phyloP scores from a whole-genome alignment of 1,140 invertebrate species.

The Doryteuthis pealeii region DNA sequence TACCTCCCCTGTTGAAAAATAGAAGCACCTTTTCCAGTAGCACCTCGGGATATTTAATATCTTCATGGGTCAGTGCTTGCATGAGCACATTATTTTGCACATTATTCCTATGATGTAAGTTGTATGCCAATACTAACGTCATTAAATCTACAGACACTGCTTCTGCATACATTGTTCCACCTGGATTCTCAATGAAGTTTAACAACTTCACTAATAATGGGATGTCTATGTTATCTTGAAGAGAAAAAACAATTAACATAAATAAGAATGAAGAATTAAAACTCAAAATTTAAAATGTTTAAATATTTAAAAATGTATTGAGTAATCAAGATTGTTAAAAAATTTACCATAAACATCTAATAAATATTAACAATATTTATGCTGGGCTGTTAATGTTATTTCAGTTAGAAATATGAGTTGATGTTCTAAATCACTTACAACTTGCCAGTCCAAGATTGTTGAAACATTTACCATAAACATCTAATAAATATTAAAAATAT shows the following conservation, averaged over 20 bases:
- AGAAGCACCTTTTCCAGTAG: constrained; percentile 88
- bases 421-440: too few relatives aligned
- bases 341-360: too few relatives aligned
- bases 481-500: too few relatives aligned
- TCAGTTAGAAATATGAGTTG: too few relatives aligned
- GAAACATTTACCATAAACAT: too few relatives aligned
- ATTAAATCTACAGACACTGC: constrained; percentile 79
- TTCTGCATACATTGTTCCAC: constrained; percentile 71
- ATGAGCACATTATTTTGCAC: constrained; percentile 74
- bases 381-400: too few relatives aligned
- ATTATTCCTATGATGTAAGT: constrained; percentile 75
- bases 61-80: constrained; percentile 70
- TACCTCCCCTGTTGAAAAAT: constrained; percentile 86
- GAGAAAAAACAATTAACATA: background rate
- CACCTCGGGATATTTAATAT: constrained; percentile 70
- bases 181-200: constrained; percentile 77
- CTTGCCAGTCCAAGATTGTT: too few relatives aligned
- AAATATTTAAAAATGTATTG: too few relatives aligned
- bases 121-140: constrained; percentile 82
- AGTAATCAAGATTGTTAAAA: too few relatives aligned
- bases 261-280: background rate
- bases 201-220: constrained; percentile 61
- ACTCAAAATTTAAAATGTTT: background rate
- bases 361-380: too few relatives aligned
- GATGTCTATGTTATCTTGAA: background rate